A percentile compares a stretch with the other conserved stretches of the same genome.
Conservation (phyloP, 2,113 vertebrate species). For the Amia ocellicauda region DNA sequence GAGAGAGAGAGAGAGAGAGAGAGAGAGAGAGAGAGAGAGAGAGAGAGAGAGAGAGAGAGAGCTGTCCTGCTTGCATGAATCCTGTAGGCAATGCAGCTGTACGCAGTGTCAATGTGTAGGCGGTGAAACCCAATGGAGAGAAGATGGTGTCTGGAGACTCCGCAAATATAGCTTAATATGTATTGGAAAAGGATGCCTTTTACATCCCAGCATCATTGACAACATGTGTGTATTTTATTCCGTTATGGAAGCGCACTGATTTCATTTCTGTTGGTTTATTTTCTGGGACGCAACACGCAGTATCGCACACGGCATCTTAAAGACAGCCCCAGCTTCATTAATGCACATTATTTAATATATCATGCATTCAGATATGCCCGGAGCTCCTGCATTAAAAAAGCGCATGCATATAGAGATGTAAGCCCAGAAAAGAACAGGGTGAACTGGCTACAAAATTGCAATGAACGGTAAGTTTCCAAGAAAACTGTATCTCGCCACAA, state of each 20-base stretch:
- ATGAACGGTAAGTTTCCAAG: slow-evolving; percentile 14
- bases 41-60: slow-evolving; percentile 62
- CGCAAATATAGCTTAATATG: slow-evolving; percentile 12
- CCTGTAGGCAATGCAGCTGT: slow-evolving; percentile 97
- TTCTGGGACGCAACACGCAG: slow-evolving; percentile 20
- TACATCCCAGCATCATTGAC: slow-evolving; percentile 16
- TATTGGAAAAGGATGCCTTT: slow-evolving; percentile 14
- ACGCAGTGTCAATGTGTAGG: slow-evolving; percentile 87
- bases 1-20: slow-evolving; percentile 30
- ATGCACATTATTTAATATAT: too few relatives aligned
- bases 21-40: slow-evolving; percentile 50
- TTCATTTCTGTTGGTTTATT: slow-evolving; percentile 13
- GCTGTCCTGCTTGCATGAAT: slow-evolving; percentile 81
- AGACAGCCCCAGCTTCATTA: too few relatives aligned
- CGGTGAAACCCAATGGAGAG: slow-evolving; percentile 77
- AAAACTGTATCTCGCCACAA: background rate
- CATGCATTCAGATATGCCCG: too few relatives aligned
- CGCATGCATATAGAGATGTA: background rate
- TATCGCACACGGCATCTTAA: background rate
- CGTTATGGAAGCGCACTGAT: slow-evolving; percentile 7
- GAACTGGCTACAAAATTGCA: background rate
- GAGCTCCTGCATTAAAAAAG: too few relatives aligned
- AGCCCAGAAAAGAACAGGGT: background rate
- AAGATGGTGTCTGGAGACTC: slow-evolving; percentile 22
- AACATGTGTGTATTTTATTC: slow-evolving; percentile 20